Evolutionary conservation across 2,113 vertebrate species (phyloP), one percentile per base, ranked within the genome.

Genomic region (Columbina picui): DNA sequence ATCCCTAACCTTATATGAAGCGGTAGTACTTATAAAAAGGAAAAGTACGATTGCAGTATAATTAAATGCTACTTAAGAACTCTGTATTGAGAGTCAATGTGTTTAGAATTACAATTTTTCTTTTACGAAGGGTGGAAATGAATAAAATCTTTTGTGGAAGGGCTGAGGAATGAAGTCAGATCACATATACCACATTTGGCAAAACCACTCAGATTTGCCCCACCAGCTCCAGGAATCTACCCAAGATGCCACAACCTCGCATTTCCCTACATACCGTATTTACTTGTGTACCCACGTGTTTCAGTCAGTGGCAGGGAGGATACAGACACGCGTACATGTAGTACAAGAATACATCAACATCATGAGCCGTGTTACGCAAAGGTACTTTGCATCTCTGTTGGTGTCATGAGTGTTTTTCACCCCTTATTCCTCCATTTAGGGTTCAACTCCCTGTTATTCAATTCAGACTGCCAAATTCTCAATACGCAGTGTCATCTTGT

Each of bases 401-500:
- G 27, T 53, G 10, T 8, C 39, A 20, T 6, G 8, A 75, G 34
- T 27, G 14, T 74, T 63, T 84, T 11, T 50, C 19, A 73, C 5
- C 7, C 27, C 3, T 73, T 36, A 20, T 36, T 85, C 16, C 3
- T 63, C 8, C 16, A 4, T 11, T 80, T 52, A 56, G 15, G 34
- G 3, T 22, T 63, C 0, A 0, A 55, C 5, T 56, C 17, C 26
- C 25, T 27, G 15, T 60, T 65, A 27, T 20, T 50, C 27, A 78
- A 2, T n/a, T 81, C 45, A 87, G 18, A 4, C 27, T 63, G 22
- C 9, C 41, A 53, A 71, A 74, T 29, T 59, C 38, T 10, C 41
- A 52, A 30, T 21, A 34, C 26, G n/a, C 64, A 41, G 6, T 18
- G 14, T 32, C 50, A 79, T 38, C 22, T 38, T 59, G 4, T 27